Evolutionary conservation across 2,888 invertebrate species (phyloP), one percentile per base, ranked within the genome.

Genomic region (Sphaerophoria taeniata): DNA sequence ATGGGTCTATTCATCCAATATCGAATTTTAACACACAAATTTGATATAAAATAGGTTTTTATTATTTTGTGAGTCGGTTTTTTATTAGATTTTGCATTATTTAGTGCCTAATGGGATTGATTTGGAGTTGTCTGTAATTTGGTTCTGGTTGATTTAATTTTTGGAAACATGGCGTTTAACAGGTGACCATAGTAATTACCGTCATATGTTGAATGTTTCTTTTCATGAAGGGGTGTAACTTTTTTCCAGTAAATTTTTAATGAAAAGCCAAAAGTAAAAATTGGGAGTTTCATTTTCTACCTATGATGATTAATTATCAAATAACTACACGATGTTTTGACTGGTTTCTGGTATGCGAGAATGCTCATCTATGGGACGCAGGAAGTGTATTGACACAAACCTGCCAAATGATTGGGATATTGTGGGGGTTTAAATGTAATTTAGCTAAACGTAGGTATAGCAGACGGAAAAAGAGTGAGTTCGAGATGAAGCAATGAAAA

Each of bases 1-100:
- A 51, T 63, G 51, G 60, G 47, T 56, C 45, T 47, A 56, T 36
- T 56, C 47, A 34, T 70, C 34, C 70, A 7, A 36, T 70, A 70
- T 53, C 51, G 39, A 39, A 67, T 67, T 53, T 67, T 43, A 53
- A 67, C 67, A 67, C 67, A 53, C 49, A 53, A 39, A 43, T 53
- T 67, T 39, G 6, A 67, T 53, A 14, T 24, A 5, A 51, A 67
- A 39, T 67, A 5, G 5, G 67, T 5, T 36, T 43, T 11, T 5
- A 6, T 60, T 24, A 51, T 53, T 31, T 24, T 9, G 33, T 45
- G 24, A 24, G 12, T 12, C 47, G 14, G n/a, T 24, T 63, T 33
- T 45, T 45, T 9, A 39, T 39, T 39, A 7, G 9, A 7, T 39
- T 39, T 39, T 39, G 39, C 39, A 39, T 43, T 43, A 11, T 43